Evolutionary conservation across 2,888 invertebrate species (phyloP).

Genomic region (Arctia plantaginis): DNA sequence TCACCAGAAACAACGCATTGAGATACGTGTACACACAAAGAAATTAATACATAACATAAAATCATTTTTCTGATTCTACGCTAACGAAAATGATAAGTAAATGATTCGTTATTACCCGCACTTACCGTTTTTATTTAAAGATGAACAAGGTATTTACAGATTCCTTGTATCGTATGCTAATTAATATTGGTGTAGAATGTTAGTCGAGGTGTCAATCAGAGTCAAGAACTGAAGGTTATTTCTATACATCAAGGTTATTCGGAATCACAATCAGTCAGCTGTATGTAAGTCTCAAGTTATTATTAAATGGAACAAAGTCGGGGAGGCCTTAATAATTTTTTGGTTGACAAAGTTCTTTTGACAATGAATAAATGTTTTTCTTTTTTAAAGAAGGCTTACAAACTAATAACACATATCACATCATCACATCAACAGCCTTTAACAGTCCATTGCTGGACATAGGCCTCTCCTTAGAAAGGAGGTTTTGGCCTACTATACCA

Average conservation of each 20-base stretch:
- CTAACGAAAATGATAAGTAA: conserved; percentile 15
- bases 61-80: conserved; percentile 32
- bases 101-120: conserved; percentile 22
- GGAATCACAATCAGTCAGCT: neutral
- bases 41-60: conserved; percentile 24
- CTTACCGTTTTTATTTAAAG: conserved; percentile 42
- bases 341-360: no score
- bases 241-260: neutral
- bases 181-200: conserved; percentile 1
- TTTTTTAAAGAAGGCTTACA: no score
- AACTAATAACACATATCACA: no score
- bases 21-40: conserved; percentile 24
- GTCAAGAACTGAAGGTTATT: neutral
- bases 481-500: no score
- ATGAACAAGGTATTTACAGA: conserved; percentile 33
- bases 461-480: no score
- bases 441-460: no score
- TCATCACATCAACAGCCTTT: no score
- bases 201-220: neutral
- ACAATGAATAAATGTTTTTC: no score
- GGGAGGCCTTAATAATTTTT: no score
- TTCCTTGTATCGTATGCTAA: conserved; percentile 20
- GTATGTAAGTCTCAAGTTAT: no score
- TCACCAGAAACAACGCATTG: conserved; percentile 24
- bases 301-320: no score